Evolutionary conservation across 2,113 vertebrate species (phyloP).

Genomic region (Pangasianodon hypophthalmus): DNA sequence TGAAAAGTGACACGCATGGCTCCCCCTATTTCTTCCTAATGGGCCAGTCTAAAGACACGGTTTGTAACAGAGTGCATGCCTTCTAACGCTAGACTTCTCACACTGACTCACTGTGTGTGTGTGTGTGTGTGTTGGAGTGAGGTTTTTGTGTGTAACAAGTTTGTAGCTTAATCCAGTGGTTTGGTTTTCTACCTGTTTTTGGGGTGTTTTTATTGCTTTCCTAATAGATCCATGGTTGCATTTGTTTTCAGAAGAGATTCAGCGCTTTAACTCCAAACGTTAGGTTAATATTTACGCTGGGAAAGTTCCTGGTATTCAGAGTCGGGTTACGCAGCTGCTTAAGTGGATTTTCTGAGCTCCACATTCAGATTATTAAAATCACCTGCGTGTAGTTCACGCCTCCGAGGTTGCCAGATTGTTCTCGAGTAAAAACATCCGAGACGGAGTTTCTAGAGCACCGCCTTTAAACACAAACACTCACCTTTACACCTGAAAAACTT

Average conservation of each 20-base stretch:
- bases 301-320: neutral
- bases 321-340: neutral
- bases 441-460: too few species aligned
- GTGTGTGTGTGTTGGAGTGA: constrained; percentile 40
- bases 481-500: too few species aligned
- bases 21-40: constrained; percentile 99
- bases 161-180: neutral
- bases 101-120: constrained; percentile 59
- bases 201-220: neutral
- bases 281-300: neutral
- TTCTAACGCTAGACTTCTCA: constrained; percentile 79
- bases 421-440: neutral
- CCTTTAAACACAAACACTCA: too few species aligned
- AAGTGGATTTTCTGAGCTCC: neutral
- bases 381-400: neutral
- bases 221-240: neutral
- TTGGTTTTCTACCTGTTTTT: neutral
- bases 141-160: neutral
- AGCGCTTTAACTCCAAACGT: neutral
- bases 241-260: neutral
- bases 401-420: neutral
- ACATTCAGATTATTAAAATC: too few species aligned
- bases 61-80: constrained; percentile 94
- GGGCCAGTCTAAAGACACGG: constrained; percentile 99
- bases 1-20: constrained; percentile 99